Conservation (phyloP, 2,113 vertebrate species). For the Microtus richardsoni region DNA sequence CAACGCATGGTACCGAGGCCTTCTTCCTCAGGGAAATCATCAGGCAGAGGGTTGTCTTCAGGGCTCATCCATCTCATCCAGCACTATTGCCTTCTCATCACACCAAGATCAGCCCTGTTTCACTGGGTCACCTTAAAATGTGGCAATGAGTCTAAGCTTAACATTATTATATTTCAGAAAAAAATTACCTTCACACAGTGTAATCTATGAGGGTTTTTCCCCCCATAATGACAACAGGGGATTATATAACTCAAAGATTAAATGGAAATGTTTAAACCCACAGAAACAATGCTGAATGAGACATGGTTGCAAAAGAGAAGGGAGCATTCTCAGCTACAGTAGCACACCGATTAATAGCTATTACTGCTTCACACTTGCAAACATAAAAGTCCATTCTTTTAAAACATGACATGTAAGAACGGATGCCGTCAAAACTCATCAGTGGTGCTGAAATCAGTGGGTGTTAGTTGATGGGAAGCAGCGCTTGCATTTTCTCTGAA, state of each 20-base stretch:
- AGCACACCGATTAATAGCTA: neutral
- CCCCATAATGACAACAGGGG: neutral
- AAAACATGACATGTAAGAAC: neutral
- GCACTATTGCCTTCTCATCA: neutral
- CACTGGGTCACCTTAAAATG: conserved; percentile 43
- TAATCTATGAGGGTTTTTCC: neutral
- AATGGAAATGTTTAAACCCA: neutral
- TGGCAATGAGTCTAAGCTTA: neutral
- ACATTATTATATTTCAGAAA: conserved; percentile 1
- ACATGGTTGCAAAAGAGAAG: neutral
- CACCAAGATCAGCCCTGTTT: neutral
- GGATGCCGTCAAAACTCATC: neutral
- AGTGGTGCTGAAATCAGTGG: neutral
- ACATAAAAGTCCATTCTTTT: neutral
- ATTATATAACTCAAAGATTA: neutral
- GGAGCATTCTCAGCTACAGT: neutral
- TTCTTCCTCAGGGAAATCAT: neutral
- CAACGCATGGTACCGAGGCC: neutral
- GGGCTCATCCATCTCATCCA: neutral
- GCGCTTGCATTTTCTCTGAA: neutral
- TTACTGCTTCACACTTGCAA: neutral
- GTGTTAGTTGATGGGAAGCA: neutral
- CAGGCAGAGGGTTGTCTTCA: neutral
- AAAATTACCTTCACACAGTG: neutral
- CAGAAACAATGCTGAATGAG: neutral